Evolutionary conservation across 2,797 vertebrate species (phyloP).

Genomic region (Masticophis lateralis): DNA sequence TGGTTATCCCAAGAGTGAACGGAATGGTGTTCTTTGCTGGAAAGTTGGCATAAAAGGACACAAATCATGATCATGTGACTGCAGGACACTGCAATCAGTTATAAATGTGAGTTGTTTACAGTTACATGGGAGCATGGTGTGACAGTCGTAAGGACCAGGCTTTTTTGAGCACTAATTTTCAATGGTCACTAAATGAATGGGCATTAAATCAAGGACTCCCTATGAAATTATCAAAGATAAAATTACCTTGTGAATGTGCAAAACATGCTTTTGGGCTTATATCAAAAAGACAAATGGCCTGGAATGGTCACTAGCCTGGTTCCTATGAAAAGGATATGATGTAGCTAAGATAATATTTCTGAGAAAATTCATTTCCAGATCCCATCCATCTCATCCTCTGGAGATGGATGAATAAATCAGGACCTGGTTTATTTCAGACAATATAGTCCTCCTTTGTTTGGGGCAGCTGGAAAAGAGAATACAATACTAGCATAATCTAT

Average conservation of each 20-base stretch:
- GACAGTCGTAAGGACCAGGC: neutral
- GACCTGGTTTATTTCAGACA: neutral
- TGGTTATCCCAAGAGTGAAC: neutral
- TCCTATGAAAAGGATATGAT: neutral
- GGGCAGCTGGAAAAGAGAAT: neutral
- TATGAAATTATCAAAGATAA: neutral
- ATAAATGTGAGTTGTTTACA: neutral
- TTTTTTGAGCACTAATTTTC: neutral
- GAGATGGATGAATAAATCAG: neutral
- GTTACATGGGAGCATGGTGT: neutral
- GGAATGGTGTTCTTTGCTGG: neutral
- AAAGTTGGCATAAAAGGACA: neutral
- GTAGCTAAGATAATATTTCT: neutral
- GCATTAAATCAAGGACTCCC: neutral
- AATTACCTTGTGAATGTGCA: no score
- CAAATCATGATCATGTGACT: neutral
- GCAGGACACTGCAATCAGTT: neutral
- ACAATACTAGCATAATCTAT: neutral
- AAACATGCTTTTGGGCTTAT: neutral
- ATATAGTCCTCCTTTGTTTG: neutral
- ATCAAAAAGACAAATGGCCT: neutral
- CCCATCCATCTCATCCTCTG: neutral
- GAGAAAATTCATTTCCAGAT: neutral
- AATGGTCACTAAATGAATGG: neutral
- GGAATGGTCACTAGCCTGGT: neutral